Base-by-base conservation (phyloP, 2,797 vertebrate genomes). In the Chanos chanos region DNA sequence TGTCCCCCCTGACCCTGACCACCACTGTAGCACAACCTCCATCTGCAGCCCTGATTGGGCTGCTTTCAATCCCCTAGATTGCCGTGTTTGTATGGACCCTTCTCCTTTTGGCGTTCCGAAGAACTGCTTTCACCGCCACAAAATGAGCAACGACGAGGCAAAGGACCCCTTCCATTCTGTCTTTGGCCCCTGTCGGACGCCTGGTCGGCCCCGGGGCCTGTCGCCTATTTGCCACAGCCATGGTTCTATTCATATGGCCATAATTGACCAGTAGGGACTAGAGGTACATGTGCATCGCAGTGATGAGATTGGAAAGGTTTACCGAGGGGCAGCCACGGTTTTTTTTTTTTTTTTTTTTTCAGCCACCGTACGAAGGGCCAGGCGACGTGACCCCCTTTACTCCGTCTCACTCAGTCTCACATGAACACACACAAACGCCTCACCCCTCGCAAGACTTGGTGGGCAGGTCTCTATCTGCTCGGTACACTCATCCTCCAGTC, bases 11-110 rank as follows among this genome's bases (percentile, higher is more conserved):
- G 74, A 76, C 70, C 70, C 70, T 62, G 52, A 47, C 59, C 21
- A 22, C 21, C 59, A 50, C 56, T 18, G 60, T 66, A 61, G 63
- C 54, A 12, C 61, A 59, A 65, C 74, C 68, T 68, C 67, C 56
- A 76, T 73, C 74, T 70, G 53, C 61, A 48, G 30, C 52, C 50
- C 63, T 76, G 70, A 73, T 76, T 76, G 68, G 64, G 50, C 61
- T 68, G 53, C 67, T 70, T 76, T 73, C 66, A 68, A 47, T 36
- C 21, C 27, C 27, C 52, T 16, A 24, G 25, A 61, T 64, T 64
- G 61, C 28, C 41, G 41, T 34, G 41, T 34, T 55, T 12, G 12
- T 19, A 10, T 13, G 19, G 13, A 54, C 41, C 58, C 60, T 66
- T 41, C 57, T 45, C 31, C 56, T 40, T 31, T 31, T 30, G 36